These are phyloP conservation scores for Diarsia dahlii DNA, from an alignment of 2,888 invertebrate species.

Conservation along the genomic window DNA sequence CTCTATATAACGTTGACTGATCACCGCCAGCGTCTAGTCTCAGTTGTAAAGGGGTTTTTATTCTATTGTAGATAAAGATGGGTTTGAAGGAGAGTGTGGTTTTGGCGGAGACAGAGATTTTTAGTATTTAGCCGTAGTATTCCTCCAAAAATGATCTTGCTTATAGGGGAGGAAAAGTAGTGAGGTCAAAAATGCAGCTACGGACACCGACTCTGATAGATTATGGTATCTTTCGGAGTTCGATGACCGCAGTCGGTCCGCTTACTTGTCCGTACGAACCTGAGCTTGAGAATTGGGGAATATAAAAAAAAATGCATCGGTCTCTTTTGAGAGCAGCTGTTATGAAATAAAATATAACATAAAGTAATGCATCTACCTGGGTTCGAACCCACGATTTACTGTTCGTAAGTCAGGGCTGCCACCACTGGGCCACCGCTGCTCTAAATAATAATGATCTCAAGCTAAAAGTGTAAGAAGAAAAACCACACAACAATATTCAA, in stretches of 20 bases:
- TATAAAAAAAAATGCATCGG: not conserved
- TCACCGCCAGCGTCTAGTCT: conserved; percentile 54
- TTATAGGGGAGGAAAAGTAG: not conserved
- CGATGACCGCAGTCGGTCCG: not conserved
- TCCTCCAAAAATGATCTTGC: not conserved
- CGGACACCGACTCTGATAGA: not conserved
- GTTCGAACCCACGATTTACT: too few relatives aligned
- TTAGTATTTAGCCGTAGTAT: not conserved
- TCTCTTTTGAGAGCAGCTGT: not conserved
- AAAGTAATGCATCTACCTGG: not conserved
- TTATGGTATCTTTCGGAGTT: not conserved
- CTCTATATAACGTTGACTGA: conserved; percentile 66
- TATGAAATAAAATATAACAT: not conserved
- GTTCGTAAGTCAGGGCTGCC: too few relatives aligned
- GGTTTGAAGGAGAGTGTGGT: not conserved
- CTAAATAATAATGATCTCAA: not conserved
- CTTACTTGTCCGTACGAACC: not conserved
- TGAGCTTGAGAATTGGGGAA: not conserved
- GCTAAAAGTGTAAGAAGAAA: not conserved
- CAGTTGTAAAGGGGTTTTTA: conserved; percentile 60
- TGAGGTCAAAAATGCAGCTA: not conserved
- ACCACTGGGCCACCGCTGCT: too few relatives aligned
- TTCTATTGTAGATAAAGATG: conserved; percentile 32
- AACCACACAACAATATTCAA: not conserved
- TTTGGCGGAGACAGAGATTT: conserved; percentile 1